Percentiles rank a stretch among this genome's conserved stretches.
Conservation (phyloP, 2,888 invertebrate genomes). For the Plagodis pulveraria region DNA sequence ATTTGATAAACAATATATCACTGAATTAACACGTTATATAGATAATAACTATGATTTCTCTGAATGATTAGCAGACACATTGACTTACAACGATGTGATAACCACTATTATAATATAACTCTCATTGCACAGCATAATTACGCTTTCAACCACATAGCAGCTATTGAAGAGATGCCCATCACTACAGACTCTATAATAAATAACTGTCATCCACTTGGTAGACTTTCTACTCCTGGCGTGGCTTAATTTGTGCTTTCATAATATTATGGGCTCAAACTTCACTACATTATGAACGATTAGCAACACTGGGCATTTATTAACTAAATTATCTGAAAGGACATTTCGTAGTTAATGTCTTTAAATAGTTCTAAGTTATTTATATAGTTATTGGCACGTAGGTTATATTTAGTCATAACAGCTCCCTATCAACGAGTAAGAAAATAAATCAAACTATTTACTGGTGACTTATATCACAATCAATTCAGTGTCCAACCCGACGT, state of each 20-base stretch:
- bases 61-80: too few species aligned
- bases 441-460: too few species aligned
- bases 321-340: background rate
- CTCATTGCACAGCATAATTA: conserved; percentile 21
- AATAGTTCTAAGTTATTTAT: too few species aligned
- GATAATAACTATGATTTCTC: too few species aligned
- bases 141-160: conserved; percentile 17
- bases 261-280: conserved; percentile 9
- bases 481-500: too few species aligned
- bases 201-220: conserved; percentile 56
- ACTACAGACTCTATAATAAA: conserved; percentile 46
- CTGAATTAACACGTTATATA: too few species aligned
- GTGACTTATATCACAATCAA: too few species aligned
- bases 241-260: conserved; percentile 30
- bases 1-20: too few species aligned
- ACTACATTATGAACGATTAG: background rate
- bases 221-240: conserved; percentile 62
- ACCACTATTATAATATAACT: conserved; percentile 6
- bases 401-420: too few species aligned
- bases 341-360: background rate
- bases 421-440: too few species aligned
- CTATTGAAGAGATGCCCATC: conserved; percentile 20
- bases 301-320: background rate
- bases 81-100: conserved; percentile 7
- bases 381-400: too few species aligned